Conservation (phyloP, 2,888 invertebrate genomes). For the Morpho helenor region DNA sequence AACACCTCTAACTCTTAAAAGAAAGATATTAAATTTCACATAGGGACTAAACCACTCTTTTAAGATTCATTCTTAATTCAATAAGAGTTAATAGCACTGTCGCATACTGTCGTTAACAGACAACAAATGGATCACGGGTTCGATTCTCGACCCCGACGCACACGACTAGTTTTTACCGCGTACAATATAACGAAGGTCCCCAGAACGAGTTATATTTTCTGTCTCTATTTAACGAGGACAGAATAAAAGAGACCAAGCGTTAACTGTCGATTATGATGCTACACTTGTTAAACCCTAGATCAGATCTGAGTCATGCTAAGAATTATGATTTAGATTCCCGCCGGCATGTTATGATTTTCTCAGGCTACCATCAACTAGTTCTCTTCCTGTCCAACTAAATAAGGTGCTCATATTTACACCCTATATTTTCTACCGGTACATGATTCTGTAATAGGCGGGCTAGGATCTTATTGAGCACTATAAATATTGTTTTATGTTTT, state of each 20-base stretch:
- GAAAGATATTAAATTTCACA: no score
- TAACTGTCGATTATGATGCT: conserved; percentile 34
- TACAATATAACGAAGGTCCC: not conserved
- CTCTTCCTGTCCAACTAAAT: conserved; percentile 65
- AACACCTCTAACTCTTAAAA: no score
- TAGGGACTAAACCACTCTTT: no score
- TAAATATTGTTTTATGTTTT: conserved; percentile 10
- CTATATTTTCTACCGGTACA: conserved; percentile 35
- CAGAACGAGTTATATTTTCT: conserved; percentile 22
- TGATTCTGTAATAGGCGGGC: conserved; percentile 39
- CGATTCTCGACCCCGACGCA: no score
- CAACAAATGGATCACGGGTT: no score
- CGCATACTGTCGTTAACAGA: no score
- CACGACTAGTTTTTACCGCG: no score
- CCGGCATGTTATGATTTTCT: conserved; percentile 51
- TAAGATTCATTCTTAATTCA: no score
- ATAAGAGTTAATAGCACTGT: no score
- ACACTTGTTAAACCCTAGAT: conserved; percentile 11
- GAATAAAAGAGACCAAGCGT: conserved; percentile 43
- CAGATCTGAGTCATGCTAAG: conserved; percentile 13
- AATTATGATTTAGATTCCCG: conserved; percentile 64
- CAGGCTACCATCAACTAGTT: conserved; percentile 67
- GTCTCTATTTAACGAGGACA: conserved; percentile 44
- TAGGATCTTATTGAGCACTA: conserved; percentile 45
- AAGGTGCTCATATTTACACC: conserved; percentile 66